Conservation (phyloP, 2,888 invertebrate species). For the Danaus chrysippus region DNA sequence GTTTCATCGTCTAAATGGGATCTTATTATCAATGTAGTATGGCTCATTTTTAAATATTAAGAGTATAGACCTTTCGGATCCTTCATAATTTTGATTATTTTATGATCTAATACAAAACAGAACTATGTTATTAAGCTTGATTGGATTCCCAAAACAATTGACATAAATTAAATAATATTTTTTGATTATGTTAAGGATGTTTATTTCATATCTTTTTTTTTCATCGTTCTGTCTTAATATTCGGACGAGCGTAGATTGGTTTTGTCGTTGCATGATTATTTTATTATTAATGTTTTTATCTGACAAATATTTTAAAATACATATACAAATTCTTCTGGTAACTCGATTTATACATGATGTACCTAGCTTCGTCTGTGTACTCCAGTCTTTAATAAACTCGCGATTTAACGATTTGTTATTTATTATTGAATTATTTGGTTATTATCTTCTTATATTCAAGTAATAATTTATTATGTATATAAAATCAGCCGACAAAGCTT, state of each 20-base stretch:
- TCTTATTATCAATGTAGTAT: conserved; percentile 41
- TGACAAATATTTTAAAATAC: no score
- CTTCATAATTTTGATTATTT: conserved; percentile 70
- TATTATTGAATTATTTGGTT: conserved; percentile 4
- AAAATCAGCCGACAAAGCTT: not conserved
- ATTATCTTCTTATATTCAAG: not conserved
- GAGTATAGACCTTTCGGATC: conserved; percentile 60
- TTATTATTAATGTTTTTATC: no score
- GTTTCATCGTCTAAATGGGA: conserved; percentile 43
- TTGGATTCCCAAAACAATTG: conserved; percentile 10
- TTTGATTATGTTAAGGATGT: not conserved
- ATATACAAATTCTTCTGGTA: no score
- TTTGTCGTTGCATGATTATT: no score
- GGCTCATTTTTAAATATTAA: conserved; percentile 39
- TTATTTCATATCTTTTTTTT: not conserved
- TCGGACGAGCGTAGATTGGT: no score
- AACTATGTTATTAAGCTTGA: conserved; percentile 49
- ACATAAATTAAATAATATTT: conserved; percentile 3
- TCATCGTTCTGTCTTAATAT: not conserved
- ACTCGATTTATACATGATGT: no score
- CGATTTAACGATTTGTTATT: not conserved
- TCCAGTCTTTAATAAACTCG: no score
- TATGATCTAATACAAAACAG: conserved; percentile 63
- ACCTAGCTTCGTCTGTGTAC: no score
- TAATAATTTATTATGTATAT: conserved; percentile 3